Evolutionary conservation across 2,888 invertebrate genomes (phyloP).

Genomic region (Imbricaverruca yamaguchii): DNA sequence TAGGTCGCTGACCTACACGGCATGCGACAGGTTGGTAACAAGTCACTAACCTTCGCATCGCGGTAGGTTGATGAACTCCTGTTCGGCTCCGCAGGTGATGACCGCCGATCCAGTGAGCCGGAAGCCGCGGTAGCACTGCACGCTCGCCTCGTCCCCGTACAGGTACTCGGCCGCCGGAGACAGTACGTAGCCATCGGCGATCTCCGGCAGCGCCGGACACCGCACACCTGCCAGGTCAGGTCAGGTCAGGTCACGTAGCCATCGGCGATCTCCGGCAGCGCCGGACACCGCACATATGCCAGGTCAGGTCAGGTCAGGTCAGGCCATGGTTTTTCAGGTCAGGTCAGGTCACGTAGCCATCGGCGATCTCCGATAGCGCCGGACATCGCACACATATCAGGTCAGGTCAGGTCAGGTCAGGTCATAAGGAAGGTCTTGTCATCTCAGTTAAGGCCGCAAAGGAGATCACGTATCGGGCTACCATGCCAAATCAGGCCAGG

Average conservation of each 20-base stretch:
- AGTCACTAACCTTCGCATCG: slow-evolving; percentile 61
- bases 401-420: too few species aligned
- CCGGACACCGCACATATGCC: slow-evolving; percentile 35
- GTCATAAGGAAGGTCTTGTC: too few species aligned
- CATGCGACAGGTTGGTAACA: too few species aligned
- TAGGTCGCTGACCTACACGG: too few species aligned
- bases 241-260: slow-evolving; percentile 75
- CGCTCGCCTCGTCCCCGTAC: slow-evolving; percentile 82
- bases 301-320: not conserved
- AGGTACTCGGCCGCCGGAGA: slow-evolving; percentile 67
- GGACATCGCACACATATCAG: not conserved
- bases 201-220: slow-evolving; percentile 68
- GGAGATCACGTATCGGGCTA: not conserved
- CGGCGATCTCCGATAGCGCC: too few species aligned
- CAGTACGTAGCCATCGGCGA: slow-evolving; percentile 78
- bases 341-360: too few species aligned
- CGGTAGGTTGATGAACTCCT: slow-evolving; percentile 73
- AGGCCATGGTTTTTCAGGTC: too few species aligned
- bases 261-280: slow-evolving; percentile 57
- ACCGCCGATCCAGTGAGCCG: slow-evolving; percentile 71
- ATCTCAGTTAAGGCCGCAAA: not conserved
- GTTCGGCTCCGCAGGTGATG: slow-evolving; percentile 74
- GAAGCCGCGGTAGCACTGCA: slow-evolving; percentile 84
- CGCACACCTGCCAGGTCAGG: slow-evolving; percentile 84
- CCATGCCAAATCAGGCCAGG: too few species aligned